Percentiles rank a stretch among this genome's conserved stretches.
phyloP scores from a whole-genome alignment of 2,888 invertebrate genomes.

The Dromius quadrimaculatus region DNA sequence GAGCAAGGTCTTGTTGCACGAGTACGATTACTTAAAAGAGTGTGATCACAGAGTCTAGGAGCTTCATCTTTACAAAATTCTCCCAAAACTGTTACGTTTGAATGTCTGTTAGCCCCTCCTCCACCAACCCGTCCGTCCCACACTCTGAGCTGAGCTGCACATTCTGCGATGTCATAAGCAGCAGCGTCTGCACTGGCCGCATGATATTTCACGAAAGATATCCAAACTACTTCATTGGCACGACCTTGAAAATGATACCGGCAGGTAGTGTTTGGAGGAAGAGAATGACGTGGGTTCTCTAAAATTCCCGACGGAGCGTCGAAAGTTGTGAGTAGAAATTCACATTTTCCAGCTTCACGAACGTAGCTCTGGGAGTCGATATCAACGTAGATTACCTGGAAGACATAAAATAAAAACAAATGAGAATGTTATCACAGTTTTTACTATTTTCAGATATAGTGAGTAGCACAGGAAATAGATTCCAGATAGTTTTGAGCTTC shows the following conservation, averaged over 20 bases:
- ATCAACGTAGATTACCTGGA: conserved; percentile 79
- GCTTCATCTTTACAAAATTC: conserved; percentile 84
- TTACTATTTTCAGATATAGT: too few relatives aligned
- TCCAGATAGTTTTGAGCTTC: too few relatives aligned
- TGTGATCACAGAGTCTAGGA: conserved; percentile 81
- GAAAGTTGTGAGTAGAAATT: conserved; percentile 81
- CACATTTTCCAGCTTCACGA: conserved; percentile 79
- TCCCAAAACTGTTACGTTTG: conserved; percentile 73
- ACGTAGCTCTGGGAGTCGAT: conserved; percentile 82
- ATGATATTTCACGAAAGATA: conserved; percentile 86
- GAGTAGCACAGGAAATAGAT: too few relatives aligned
- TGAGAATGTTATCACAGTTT: background rate
- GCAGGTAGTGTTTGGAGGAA: conserved; percentile 86
- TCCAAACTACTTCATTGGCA: conserved; percentile 83
- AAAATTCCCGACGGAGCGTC: conserved; percentile 80
- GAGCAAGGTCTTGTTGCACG: conserved; percentile 80
- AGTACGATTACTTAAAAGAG: conserved; percentile 78
- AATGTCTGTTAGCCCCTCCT: conserved; percentile 52
- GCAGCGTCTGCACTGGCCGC: conserved; percentile 76
- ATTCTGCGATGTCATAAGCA: conserved; percentile 77
- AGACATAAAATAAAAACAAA: too few relatives aligned
- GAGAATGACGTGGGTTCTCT: conserved; percentile 81
- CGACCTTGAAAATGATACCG: conserved; percentile 83
- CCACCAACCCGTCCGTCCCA: conserved; percentile 76
- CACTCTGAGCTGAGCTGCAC: conserved; percentile 79